Evolutionary conservation across 2,888 invertebrate species (phyloP), one percentile per base, ranked within the genome.

Genomic region (Ashinkailepas kermadecensis): DNA sequence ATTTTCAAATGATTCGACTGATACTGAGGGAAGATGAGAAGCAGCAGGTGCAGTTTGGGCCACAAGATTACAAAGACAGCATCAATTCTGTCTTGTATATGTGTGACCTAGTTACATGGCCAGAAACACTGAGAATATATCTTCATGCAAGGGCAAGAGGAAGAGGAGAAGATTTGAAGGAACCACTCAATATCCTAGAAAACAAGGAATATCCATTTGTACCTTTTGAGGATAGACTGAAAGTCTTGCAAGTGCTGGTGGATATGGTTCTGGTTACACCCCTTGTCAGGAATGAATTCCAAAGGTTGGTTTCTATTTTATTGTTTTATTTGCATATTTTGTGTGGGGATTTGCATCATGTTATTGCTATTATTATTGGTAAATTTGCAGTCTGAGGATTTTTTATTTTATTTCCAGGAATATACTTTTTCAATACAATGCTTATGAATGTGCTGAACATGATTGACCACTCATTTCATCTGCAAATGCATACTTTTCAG

Each of bases 31-130:
- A 97, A 89, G 97, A 97, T 88, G 97, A 98, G 88, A 92, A 94
- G 18, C 96, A 96, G 88, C 95, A 95, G 86, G 97, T 96, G 6
- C 95, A 95, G 88, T 99, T 97, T 89, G 97, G 97, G 79, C 97
- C 98, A 13, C 89, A 96, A 83, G 99, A 99, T 89, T 95, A 96
- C 87, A 98, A 98, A 89, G 98, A 99, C 88, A 96, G 97, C 87
- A 93, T 98, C 57, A 98, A 99, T 88, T 93, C 98, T 84, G 92
- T 94, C 85, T 90, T 98, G 82, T 97, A 94, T 89, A 92, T 97
- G 86, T 92, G 97, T 86, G 99, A 99, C 89, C 91, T 94, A 81
- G 92, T 99, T 89, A 97, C 98, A 81, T 99, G 99, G 95, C 96
- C 97, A 74, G 98, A 99, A 89, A 92, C 95, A 80, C 89, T 97